These are phyloP conservation scores for Epirrita christyi DNA, from an alignment of 2,888 invertebrate genomes.

Conservation along the genomic window DNA sequence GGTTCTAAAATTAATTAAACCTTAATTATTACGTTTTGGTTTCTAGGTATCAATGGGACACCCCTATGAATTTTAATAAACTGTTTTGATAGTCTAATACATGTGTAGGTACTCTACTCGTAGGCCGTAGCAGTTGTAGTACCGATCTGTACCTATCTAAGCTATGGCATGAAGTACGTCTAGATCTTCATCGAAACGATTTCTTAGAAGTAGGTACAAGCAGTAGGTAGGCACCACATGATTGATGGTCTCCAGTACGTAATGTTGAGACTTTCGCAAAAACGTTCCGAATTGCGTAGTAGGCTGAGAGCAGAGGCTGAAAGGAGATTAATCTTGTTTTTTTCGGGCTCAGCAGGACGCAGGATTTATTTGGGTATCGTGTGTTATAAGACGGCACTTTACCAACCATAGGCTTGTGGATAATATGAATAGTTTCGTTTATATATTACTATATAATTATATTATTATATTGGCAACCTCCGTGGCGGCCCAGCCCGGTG, in stretches of 20 bases:
- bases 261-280: constrained; percentile 10
- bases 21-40: no score
- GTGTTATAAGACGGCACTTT: constrained; percentile 1
- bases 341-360: constrained; percentile 22
- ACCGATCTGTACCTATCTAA: not conserved
- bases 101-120: no score
- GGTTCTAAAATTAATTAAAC: no score
- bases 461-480: no score
- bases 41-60: no score
- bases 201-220: not conserved
- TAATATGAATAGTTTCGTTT: no score
- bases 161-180: not conserved
- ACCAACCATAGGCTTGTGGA: no score
- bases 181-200: not conserved
- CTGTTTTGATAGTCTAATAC: no score
- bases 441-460: no score
- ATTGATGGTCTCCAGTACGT: constrained; percentile 36
- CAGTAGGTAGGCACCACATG: constrained; percentile 28
- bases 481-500: no score
- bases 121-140: no score
- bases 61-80: no score
- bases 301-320: constrained; percentile 14
- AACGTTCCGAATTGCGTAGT: constrained; percentile 32
- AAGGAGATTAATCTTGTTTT: constrained; percentile 40
- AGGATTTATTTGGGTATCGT: constrained; percentile 18